Conservation (phyloP, 2,888 invertebrate genomes). For the Hedychridium roseum region DNA sequence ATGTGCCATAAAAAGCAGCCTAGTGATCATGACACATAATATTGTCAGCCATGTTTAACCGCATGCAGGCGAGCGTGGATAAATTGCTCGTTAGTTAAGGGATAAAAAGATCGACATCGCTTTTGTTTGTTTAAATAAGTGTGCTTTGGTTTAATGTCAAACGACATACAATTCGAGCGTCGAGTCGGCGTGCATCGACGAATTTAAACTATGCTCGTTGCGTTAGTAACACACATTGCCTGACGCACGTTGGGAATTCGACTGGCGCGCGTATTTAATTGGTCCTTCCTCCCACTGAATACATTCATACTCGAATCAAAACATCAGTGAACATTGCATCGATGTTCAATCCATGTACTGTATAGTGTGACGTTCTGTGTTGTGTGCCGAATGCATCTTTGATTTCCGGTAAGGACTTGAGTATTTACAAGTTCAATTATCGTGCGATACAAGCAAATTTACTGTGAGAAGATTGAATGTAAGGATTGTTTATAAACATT, state of each 20-base stretch:
- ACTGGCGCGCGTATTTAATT: conserved; percentile 26
- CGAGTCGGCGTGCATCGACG: neutral
- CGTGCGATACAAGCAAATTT: too few relatives aligned
- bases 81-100: too few relatives aligned
- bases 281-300: conserved; percentile 16
- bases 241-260: conserved; percentile 13
- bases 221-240: neutral
- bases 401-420: too few relatives aligned
- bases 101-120: neutral
- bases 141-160: neutral
- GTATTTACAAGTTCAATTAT: too few relatives aligned
- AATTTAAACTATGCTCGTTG: neutral
- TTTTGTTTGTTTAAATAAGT: neutral
- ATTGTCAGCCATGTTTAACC: conserved; percentile 28
- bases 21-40: conserved; percentile 30
- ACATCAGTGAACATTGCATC: conserved; percentile 4
- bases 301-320: conserved; percentile 8
- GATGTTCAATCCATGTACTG: too few relatives aligned
- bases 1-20: conserved; percentile 18
- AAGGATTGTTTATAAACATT: too few relatives aligned
- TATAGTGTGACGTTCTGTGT: too few relatives aligned
- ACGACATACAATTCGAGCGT: neutral
- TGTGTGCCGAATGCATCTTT: too few relatives aligned
- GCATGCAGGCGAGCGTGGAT: conserved; percentile 19
- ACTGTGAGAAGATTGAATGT: too few relatives aligned